Evolutionary conservation across 1,140 invertebrate genomes (phyloP).

Genomic region (Tyrophagus putrescentiae): DNA sequence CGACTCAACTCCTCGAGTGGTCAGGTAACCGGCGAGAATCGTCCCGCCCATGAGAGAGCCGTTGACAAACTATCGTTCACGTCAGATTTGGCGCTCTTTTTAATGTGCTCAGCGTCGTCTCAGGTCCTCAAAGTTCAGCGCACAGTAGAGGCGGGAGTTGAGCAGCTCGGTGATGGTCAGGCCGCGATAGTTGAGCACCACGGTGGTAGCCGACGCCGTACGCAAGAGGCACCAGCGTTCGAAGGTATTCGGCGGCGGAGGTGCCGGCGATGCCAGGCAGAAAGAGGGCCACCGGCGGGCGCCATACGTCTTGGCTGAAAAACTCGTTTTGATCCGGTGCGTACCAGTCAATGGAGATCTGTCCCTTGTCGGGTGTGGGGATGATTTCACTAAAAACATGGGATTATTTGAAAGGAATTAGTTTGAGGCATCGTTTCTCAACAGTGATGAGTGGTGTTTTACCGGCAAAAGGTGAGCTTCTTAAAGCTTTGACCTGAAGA

Average conservation of each 20-base stretch:
- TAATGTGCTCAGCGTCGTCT: constrained; percentile 51
- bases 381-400: constrained; percentile 52
- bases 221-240: constrained; percentile 52
- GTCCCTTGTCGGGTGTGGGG: constrained; percentile 59
- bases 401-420: background rate
- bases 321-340: constrained; percentile 27
- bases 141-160: constrained; percentile 68
- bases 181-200: constrained; percentile 25
- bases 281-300: constrained; percentile 51
- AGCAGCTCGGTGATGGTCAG: constrained; percentile 30
- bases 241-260: constrained; percentile 65
- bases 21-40: constrained; percentile 60
- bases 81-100: constrained; percentile 35
- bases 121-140: constrained; percentile 62
- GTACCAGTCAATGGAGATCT: constrained; percentile 64
- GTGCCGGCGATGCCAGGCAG: constrained; percentile 60
- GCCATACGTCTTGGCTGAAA: background rate
- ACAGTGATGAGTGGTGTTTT: background rate
- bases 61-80: constrained; percentile 51
- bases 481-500: constrained; percentile 37
- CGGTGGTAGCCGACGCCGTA: constrained; percentile 43
- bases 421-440: no score
- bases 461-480: constrained; percentile 47
- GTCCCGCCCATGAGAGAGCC: constrained; percentile 67
- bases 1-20: constrained; percentile 43